Evolutionary conservation across 2,797 vertebrate species (phyloP).

Genomic region (Cynopterus sphinx): DNA sequence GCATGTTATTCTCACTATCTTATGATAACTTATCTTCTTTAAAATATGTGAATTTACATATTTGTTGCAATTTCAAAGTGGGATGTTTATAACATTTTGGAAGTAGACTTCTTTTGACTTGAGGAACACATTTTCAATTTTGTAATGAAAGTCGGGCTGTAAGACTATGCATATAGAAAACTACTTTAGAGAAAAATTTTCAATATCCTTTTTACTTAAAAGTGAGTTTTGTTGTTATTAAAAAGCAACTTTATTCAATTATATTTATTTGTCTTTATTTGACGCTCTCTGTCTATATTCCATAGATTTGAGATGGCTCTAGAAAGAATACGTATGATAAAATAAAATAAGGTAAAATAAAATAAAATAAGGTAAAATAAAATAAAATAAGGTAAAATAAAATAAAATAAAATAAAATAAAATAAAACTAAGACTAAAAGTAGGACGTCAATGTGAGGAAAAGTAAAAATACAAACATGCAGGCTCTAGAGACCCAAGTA

Average conservation of each 20-base stretch:
- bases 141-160: conserved; percentile 64
- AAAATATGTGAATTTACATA: too few relatives aligned
- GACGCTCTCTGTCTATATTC: neutral
- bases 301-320: neutral
- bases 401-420: too few relatives aligned
- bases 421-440: too few relatives aligned
- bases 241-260: conserved; percentile 58
- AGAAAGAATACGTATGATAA: neutral
- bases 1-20: too few relatives aligned
- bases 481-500: too few relatives aligned
- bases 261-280: conserved; percentile 32
- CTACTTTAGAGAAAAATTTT: conserved; percentile 62
- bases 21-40: too few relatives aligned
- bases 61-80: conserved; percentile 34
- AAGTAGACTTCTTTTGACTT: conserved; percentile 46
- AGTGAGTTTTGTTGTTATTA: conserved; percentile 68
- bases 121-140: conserved; percentile 59
- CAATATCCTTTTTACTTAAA: conserved; percentile 65
- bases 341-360: conserved; percentile 13
- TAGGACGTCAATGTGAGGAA: too few relatives aligned
- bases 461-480: too few relatives aligned
- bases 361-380: neutral
- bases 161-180: conserved; percentile 23
- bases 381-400: too few relatives aligned
- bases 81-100: conserved; percentile 26